Evolutionary conservation across 2,113 vertebrate genomes (phyloP).

Genomic region (Vicugna pacos): DNA sequence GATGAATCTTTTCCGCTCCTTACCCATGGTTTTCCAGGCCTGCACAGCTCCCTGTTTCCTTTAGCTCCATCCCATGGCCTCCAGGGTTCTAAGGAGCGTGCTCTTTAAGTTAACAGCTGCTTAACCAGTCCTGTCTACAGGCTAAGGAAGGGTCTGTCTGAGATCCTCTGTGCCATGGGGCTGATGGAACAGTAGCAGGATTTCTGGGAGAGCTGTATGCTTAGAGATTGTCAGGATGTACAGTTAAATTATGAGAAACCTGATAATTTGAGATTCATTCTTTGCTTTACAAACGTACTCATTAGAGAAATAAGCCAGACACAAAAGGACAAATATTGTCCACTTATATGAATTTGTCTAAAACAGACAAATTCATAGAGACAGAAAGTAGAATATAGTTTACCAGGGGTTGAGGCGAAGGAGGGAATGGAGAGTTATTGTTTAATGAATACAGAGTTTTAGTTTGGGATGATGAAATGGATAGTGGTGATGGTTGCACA

Average conservation of each 20-base stretch:
- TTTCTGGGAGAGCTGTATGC: slow-evolving; percentile 32
- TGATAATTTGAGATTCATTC: background rate
- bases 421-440: background rate
- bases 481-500: background rate
- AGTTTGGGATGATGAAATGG: background rate
- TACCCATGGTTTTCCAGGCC: background rate
- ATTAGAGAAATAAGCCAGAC: background rate
- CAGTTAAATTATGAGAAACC: slow-evolving; percentile 18
- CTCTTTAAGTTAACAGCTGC: background rate
- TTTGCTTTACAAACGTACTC: slow-evolving; percentile 10
- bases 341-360: background rate
- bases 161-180: background rate
- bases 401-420: background rate
- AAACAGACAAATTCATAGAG: background rate
- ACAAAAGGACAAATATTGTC: background rate
- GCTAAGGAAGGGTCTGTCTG: background rate
- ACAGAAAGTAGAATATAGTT: background rate
- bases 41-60: background rate
- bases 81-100: background rate
- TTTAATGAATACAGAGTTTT: background rate
- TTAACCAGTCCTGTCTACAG: background rate
- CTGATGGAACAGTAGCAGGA: background rate
- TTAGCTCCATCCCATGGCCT: background rate
- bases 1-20: background rate
- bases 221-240: background rate